Percentiles rank a stretch among this genome's conserved stretches.
These are phyloP conservation scores for Ahaetulla prasina DNA, from an alignment of 2,113 vertebrate genomes.

Conservation along the genomic window DNA sequence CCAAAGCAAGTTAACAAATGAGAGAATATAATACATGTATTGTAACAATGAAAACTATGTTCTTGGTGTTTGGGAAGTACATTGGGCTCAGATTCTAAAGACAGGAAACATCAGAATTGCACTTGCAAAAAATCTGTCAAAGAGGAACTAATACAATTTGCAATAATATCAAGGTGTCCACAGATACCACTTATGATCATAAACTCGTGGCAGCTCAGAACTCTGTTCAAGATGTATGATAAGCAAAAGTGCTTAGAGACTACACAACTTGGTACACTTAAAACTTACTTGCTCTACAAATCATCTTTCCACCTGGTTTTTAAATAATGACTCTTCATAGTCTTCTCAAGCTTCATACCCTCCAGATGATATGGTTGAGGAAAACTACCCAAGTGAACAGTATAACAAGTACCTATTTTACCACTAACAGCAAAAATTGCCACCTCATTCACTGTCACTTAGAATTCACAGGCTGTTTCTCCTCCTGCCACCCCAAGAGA, in stretches of 20 bases:
- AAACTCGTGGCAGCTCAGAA: not conserved
- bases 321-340: not conserved
- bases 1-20: conserved; percentile 24
- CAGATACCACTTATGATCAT: not conserved
- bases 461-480: not conserved
- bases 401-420: not conserved
- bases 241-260: too few relatives aligned
- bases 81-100: not conserved
- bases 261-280: not conserved
- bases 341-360: not conserved
- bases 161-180: not conserved
- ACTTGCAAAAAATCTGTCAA: not conserved
- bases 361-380: not conserved
- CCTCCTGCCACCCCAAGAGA: not conserved
- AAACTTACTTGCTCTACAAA: not conserved
- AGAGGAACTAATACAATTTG: too few relatives aligned
- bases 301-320: not conserved
- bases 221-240: not conserved
- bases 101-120: not conserved
- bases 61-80: not conserved
- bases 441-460: not conserved
- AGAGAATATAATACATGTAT: conserved; percentile 49
- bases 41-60: not conserved
- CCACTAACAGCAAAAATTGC: not conserved
- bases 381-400: not conserved